These are phyloP conservation scores for Luidia sarsii DNA, from an alignment of 53 echinoderm and acorn worm species.

Conservation along the genomic window DNA sequence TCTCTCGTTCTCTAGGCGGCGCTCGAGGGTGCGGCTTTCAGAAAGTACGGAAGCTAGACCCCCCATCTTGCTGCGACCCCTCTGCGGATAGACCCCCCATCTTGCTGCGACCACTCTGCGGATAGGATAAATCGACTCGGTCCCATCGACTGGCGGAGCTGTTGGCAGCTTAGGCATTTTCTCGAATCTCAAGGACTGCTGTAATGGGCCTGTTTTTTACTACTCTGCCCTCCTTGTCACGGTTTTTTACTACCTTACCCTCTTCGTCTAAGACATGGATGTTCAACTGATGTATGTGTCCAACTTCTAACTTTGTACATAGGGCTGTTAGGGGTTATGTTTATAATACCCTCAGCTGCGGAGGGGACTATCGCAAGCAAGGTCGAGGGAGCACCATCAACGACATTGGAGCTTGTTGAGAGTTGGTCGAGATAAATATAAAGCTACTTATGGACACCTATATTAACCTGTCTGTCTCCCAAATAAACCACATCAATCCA, in stretches of 20 bases:
- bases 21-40: conserved; percentile 12
- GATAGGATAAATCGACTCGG: conserved; percentile 1
- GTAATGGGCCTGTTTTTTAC: conserved; percentile 5
- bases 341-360: not conserved
- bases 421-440: conserved; percentile 39
- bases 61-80: not conserved
- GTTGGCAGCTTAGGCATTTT: conserved; percentile 9
- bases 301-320: conserved; percentile 7
- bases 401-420: conserved; percentile 24
- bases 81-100: not conserved
- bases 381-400: conserved; percentile 33
- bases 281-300: conserved; percentile 15
- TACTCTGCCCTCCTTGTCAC: not conserved
- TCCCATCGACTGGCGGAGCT: conserved; percentile 1
- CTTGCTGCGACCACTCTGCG: too few species aligned
- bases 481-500: conserved; percentile 15
- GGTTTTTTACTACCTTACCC: not conserved
- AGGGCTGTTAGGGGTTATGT: conserved; percentile 6
- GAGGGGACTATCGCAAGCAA: conserved; percentile 36
- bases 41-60: not conserved
- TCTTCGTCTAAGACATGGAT: conserved; percentile 1
- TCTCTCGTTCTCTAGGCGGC: not conserved
- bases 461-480: conserved; percentile 20
- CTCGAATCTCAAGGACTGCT: conserved; percentile 16
- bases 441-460: not conserved